Conservation (phyloP, 2,113 vertebrate species). For the Seriola quinqueradiata region DNA sequence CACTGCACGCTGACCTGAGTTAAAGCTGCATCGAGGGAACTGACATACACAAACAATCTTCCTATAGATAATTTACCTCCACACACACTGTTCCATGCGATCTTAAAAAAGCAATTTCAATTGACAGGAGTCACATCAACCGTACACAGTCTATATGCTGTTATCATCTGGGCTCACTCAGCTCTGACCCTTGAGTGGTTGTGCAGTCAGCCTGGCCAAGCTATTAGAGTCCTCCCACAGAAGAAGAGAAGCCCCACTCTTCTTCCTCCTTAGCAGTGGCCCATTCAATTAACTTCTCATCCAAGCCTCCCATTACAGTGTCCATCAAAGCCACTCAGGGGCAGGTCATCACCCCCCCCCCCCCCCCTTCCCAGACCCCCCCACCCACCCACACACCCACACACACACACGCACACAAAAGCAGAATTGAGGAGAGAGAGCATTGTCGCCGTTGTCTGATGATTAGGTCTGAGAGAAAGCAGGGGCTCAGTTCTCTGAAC, state of each 20-base stretch:
- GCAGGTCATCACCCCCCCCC: conserved; percentile 48
- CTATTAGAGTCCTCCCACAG: conserved; percentile 61
- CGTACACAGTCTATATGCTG: not conserved
- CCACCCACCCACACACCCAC: conserved; percentile 17
- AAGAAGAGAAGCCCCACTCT: conserved; percentile 47
- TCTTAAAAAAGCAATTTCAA: conserved; percentile 53
- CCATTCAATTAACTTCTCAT: conserved; percentile 70
- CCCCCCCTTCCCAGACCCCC: no score
- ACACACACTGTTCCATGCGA: not conserved
- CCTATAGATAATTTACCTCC: conserved; percentile 32
- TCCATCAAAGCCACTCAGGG: conserved; percentile 64
- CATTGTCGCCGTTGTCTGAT: conserved; percentile 24
- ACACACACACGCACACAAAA: not conserved
- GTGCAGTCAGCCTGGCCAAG: conserved; percentile 33
- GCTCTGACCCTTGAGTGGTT: conserved; percentile 56
- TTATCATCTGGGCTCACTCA: not conserved
- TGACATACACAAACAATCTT: conserved; percentile 9
- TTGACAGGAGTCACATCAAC: conserved; percentile 35
- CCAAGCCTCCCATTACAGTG: conserved; percentile 65
- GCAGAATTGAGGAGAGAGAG: not conserved
- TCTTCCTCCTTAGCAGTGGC: conserved; percentile 45
- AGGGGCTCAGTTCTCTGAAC: conserved; percentile 8
- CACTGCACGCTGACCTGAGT: conserved; percentile 12
- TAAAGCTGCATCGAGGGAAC: not conserved
- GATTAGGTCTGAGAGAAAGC: conserved; percentile 52